Conservation (phyloP, 1,140 invertebrate genomes). For the Polypedilum pembai region DNA sequence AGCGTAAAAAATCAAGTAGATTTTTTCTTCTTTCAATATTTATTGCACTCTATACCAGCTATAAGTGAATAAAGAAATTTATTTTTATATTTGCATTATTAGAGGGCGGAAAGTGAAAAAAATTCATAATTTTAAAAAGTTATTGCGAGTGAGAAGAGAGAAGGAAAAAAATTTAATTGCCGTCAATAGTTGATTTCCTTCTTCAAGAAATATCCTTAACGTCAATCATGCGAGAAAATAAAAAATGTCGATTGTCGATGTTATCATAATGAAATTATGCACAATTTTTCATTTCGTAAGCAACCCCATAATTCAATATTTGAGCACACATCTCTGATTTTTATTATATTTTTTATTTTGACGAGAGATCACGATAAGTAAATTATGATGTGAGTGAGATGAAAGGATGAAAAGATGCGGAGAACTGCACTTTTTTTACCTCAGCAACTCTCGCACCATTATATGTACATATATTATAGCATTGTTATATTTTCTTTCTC, state of each 20-base stretch:
- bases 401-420: neutral
- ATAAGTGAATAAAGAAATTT: neutral
- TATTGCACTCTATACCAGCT: neutral
- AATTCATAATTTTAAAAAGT: neutral
- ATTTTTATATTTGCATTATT: neutral
- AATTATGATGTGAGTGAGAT: neutral
- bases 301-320: constrained; percentile 18
- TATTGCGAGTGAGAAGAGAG: neutral
- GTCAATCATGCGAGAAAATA: constrained; percentile 8
- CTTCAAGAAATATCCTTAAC: constrained; percentile 1
- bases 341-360: neutral
- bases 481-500: neutral
- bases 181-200: constrained; percentile 2
- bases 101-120: neutral
- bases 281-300: neutral
- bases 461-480: neutral
- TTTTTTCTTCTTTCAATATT: neutral
- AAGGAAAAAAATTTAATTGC: neutral
- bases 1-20: neutral
- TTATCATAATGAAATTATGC: constrained; percentile 7
- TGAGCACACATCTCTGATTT: neutral
- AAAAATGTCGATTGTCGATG: constrained; percentile 6
- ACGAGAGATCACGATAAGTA: constrained; percentile 23
- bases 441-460: neutral
- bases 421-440: constrained; percentile 1